Base-by-base conservation (phyloP, 2,797 vertebrate species). In the Thamnophis elegans region DNA sequence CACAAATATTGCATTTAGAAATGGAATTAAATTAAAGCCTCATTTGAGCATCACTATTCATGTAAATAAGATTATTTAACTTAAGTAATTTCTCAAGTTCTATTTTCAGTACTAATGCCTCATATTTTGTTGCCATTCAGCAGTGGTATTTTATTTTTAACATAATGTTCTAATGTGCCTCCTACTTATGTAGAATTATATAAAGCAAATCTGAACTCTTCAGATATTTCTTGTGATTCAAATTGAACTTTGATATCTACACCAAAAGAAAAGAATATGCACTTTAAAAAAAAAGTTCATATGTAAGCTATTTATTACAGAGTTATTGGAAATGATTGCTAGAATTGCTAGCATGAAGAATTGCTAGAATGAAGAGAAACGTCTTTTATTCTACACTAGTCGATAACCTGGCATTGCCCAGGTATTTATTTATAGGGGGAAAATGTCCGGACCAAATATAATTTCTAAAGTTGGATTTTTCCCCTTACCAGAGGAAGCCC, bases 101-200 rank as follows among this genome's bases (percentile, higher is more conserved):
- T n/a, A 51, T 90, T 90, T 85, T 85, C 36, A 58, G 73, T 90
- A 36, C 22, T 26, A 32, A 58, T 90, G 28, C 73, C 47, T 59
- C 42, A 85, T 47, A 32, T 85, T 28, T 59, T 25, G 25, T 42
- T n/a, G 18, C 58, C 59, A 42, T 90, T 51, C 42, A 73, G 32
- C 73, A 51, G 93, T 90, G 92, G 55, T 26, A 25, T 85, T 93
- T 94, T 68, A 55, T 95, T 95, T 68, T 94, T 68, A 94, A 96
- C 95, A 95, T 89, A 82, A 53, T 95, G 95, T 96, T 97, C 95
- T 47, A 95, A 95, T 95, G 91, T 87, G 95, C 94, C 95, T 95
- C 96, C 95, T 97, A 95, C 95, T 96, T 96, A 95, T 91, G 94
- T 22, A 16, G 95, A 97, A 95, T 95, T 97, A 95, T 94, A 95